Base-by-base conservation (phyloP, 1,140 invertebrate species). In the Pemphigus obesinymphae region DNA sequence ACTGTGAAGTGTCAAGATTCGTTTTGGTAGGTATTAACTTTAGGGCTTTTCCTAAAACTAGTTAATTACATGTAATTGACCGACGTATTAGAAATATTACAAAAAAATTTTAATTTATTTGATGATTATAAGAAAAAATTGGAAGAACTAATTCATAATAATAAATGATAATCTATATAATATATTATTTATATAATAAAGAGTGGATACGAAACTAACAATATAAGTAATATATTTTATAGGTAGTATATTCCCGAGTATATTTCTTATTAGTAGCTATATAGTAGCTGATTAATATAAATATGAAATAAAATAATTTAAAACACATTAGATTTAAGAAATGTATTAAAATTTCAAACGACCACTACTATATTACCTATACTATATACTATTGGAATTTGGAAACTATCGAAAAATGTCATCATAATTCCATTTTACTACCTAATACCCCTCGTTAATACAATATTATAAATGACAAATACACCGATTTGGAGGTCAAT, bases 1-100 rank as follows among this genome's bases (percentile, higher is more conserved):
- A 78, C 73, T 58, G 73, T 55, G 34, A 78, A 78, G 50, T 75
- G 29, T 75, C 48, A 75, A 50, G 29, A 76, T 37, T 40, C 73
- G 34, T 78, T 31, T 40, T 55, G 50, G 53, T 78, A 45, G 13
- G 8, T 45, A 45, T 78, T 78, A 58, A 55, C 73, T 55, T 58
- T 37, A 50, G 26, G 40, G 15, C n/a, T 70, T 70, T 1, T 43
- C 37, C n/a, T 34, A 63, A 0, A 8, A 31, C 20, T 63, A 3
- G 17, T 2, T n/a, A 66, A n/a, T 66, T 37, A 34, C 20, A 37
- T 37, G 29, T n/a, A 66, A 6, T 15, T 26, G 7, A 15, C 3
- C 3, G 23, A 43, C 40, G 26, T 68, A 68, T 15, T 68, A 5
- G 0, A 68, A 43, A 26, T 23, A 68, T 15, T 11, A 15, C n/a